phyloP scores from a whole-genome alignment of 2,113 vertebrate species.

The Psittacus erithacus region DNA sequence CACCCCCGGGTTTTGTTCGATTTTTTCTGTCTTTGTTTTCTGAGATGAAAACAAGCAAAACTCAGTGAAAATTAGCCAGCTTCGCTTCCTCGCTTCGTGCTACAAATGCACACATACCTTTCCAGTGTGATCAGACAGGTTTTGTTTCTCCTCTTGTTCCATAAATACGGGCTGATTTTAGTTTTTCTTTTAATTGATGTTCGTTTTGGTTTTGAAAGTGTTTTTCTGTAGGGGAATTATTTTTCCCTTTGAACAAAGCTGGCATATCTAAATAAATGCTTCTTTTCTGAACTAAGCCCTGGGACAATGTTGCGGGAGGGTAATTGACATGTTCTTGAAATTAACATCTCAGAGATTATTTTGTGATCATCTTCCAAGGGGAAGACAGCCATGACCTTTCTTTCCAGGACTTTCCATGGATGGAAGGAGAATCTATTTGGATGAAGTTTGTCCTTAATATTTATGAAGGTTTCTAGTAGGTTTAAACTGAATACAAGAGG shows the following conservation, averaged over 20 bases:
- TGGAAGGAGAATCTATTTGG: background rate
- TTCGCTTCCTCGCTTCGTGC: background rate
- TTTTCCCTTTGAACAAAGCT: background rate
- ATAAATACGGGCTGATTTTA: background rate
- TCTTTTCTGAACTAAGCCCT: background rate
- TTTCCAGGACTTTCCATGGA: background rate
- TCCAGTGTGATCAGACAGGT: background rate
- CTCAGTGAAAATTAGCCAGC: background rate
- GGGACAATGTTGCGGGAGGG: background rate
- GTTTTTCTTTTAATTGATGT: background rate
- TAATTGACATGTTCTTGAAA: background rate
- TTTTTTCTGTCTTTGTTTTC: background rate
- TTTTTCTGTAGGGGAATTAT: background rate
- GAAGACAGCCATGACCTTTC: background rate
- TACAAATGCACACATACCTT: background rate
- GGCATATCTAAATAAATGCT: background rate
- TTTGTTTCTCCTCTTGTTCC: background rate
- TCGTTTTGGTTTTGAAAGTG: background rate
- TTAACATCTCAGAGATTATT: background rate
- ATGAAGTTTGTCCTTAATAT: background rate
- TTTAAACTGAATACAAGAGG: background rate
- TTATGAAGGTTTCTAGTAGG: background rate
- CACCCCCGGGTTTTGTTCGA: accelerated
- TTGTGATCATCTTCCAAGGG: background rate
- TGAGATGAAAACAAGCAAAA: background rate